phyloP scores from a whole-genome alignment of 2,888 invertebrate genomes.

The Leptinotarsa juncta region DNA sequence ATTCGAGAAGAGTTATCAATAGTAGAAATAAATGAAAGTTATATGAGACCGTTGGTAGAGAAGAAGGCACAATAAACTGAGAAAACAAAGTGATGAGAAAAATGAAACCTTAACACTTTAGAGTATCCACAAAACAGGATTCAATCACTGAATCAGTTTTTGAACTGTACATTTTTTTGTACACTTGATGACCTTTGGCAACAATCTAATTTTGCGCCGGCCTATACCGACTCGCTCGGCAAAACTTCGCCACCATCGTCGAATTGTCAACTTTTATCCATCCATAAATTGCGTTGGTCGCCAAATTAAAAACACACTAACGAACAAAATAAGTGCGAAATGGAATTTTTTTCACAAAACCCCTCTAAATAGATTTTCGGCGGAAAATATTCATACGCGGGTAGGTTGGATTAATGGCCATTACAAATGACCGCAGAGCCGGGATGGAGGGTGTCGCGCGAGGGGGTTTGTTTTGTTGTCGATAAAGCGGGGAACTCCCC shows the following conservation, averaged over 20 bases:
- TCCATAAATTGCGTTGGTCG: conserved; percentile 19
- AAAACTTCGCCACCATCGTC: not conserved
- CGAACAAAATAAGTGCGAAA: conserved; percentile 28
- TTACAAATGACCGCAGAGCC: conserved; percentile 51
- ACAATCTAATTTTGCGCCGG: too few relatives aligned
- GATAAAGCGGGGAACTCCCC: conserved; percentile 31
- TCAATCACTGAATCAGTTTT: too few relatives aligned
- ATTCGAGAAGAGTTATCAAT: too few relatives aligned
- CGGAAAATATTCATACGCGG: conserved; percentile 37
- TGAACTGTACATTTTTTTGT: too few relatives aligned
- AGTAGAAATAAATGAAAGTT: too few relatives aligned
- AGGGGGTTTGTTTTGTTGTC: conserved; percentile 27
- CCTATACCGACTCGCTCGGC: too few relatives aligned
- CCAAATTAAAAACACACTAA: conserved; percentile 33
- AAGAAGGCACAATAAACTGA: too few relatives aligned
- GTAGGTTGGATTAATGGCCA: conserved; percentile 48
- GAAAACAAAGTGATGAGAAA: too few relatives aligned
- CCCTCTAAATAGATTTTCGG: conserved; percentile 34
- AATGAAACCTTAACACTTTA: too few relatives aligned
- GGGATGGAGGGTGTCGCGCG: conserved; percentile 35
- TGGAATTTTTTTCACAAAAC: conserved; percentile 31
- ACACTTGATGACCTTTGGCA: too few relatives aligned
- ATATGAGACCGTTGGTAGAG: too few relatives aligned
- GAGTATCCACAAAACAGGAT: too few relatives aligned
- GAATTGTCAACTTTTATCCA: not conserved